A percentile compares a stretch with the other conserved stretches of the same genome.
phyloP scores from a whole-genome alignment of 2,888 invertebrate species.

The Podabrus alpinus region DNA sequence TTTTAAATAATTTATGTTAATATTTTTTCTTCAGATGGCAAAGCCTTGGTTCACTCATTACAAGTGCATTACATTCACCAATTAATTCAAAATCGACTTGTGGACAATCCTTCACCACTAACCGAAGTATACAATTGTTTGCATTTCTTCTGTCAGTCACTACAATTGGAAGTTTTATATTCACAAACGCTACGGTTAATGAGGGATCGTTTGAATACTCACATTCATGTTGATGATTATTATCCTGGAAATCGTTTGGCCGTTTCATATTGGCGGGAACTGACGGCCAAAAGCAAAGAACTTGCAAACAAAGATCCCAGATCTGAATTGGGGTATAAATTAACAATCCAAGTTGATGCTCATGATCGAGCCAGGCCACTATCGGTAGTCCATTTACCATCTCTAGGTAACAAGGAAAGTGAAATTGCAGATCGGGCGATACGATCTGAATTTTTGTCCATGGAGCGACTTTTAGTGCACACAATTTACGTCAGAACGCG shows the following conservation, averaged over 20 bases:
- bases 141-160: slow-evolving; percentile 91
- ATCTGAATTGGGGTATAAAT: slow-evolving; percentile 84
- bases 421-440: slow-evolving; percentile 79
- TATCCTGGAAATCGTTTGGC: slow-evolving; percentile 84
- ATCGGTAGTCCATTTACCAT: slow-evolving; percentile 70
- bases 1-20: neutral
- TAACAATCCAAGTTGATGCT: slow-evolving; percentile 87
- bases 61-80: slow-evolving; percentile 94
- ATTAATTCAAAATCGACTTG: slow-evolving; percentile 86
- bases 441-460: slow-evolving; percentile 88
- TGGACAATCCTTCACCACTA: slow-evolving; percentile 77
- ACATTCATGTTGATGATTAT: slow-evolving; percentile 90
- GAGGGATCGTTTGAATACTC: slow-evolving; percentile 84
- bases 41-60: slow-evolving; percentile 90
- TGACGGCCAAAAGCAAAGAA: slow-evolving; percentile 59
- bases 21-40: slow-evolving; percentile 75
- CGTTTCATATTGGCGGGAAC: slow-evolving; percentile 90
- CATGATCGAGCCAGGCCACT: slow-evolving; percentile 78
- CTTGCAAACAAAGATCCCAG: slow-evolving; percentile 64
- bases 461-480: slow-evolving; percentile 92
- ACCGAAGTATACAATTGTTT: slow-evolving; percentile 83
- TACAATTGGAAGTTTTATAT: slow-evolving; percentile 89
- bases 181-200: slow-evolving; percentile 88
- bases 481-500: slow-evolving; percentile 93
- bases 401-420: slow-evolving; percentile 67